A percentile compares a stretch with the other conserved stretches of the same genome.
phyloP scores from a whole-genome alignment of 2,797 vertebrate genomes.

The Propithecus perrieri region DNA sequence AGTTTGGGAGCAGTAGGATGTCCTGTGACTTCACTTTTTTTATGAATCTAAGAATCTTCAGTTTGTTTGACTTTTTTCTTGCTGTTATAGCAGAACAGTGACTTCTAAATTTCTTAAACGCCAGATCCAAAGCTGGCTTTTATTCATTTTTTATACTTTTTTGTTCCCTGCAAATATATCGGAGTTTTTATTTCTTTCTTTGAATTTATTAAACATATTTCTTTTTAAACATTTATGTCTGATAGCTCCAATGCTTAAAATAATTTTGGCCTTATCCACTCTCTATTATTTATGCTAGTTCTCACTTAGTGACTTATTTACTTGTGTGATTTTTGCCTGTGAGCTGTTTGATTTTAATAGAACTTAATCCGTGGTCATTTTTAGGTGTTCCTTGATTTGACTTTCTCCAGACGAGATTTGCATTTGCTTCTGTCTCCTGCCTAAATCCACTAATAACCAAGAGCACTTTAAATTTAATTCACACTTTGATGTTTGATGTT shows the following conservation, averaged over 20 bases:
- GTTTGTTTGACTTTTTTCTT: not conserved
- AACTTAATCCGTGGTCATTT: not conserved
- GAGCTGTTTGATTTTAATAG: not conserved
- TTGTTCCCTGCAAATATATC: not conserved
- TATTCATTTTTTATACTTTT: not conserved
- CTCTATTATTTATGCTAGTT: not conserved
- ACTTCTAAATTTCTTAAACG: not conserved
- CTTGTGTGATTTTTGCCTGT: not conserved
- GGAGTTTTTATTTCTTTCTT: not conserved
- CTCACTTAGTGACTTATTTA: not conserved
- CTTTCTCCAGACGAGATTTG: not conserved
- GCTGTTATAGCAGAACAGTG: not conserved
- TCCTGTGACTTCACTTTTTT: not conserved
- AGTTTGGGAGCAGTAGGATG: not conserved
- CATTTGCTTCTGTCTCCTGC: not conserved
- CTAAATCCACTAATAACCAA: not conserved
- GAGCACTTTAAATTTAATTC: not conserved
- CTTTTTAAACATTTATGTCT: not conserved
- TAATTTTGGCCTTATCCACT: not conserved
- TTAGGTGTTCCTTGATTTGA: not conserved
- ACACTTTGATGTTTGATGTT: not conserved
- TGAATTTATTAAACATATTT: not conserved
- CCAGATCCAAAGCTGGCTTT: not conserved
- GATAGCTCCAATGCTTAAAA: not conserved
- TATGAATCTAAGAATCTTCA: not conserved